Evolutionary conservation across 2,113 vertebrate genomes (phyloP).

Genomic region (Callionymus lyra): DNA sequence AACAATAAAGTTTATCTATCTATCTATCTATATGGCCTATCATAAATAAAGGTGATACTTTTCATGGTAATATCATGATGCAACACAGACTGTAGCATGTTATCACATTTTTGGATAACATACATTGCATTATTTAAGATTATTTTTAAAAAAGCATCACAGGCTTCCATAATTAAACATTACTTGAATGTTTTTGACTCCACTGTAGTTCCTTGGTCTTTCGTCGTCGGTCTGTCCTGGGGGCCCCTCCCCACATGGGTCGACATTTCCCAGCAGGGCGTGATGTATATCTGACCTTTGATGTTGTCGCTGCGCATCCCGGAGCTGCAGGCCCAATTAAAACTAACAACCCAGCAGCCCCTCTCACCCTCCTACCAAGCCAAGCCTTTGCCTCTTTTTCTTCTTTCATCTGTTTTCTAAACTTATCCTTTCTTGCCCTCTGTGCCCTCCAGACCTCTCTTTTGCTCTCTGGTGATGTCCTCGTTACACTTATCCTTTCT

Average conservation of each 20-base stretch:
- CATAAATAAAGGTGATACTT: too few relatives aligned
- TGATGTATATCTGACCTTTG: conserved; percentile 79
- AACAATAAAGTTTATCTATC: too few relatives aligned
- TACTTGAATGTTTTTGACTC: conserved; percentile 14
- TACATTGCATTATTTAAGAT: too few relatives aligned
- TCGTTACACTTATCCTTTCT: conserved; percentile 1
- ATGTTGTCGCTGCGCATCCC: conserved; percentile 62
- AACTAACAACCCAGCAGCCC: conserved; percentile 55
- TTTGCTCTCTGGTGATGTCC: conserved; percentile 16
- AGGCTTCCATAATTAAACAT: too few relatives aligned
- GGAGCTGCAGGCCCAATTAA: conserved; percentile 66
- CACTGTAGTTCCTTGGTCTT: conserved; percentile 5
- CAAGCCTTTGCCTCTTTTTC: conserved; percentile 15
- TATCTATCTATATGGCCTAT: too few relatives aligned
- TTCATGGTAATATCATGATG: too few relatives aligned
- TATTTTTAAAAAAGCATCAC: too few relatives aligned
- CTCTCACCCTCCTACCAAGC: conserved; percentile 13
- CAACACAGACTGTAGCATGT: too few relatives aligned
- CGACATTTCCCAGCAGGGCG: conserved; percentile 57
- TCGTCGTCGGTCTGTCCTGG: conserved; percentile 14
- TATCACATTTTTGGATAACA: too few relatives aligned
- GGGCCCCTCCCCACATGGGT: conserved; percentile 30
- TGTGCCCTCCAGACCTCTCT: background rate
- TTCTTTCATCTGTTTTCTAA: conserved; percentile 11
- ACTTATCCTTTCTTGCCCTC: conserved; percentile 6